phyloP scores from a whole-genome alignment of 2,888 invertebrate genomes.

The Dryobota labecula region DNA sequence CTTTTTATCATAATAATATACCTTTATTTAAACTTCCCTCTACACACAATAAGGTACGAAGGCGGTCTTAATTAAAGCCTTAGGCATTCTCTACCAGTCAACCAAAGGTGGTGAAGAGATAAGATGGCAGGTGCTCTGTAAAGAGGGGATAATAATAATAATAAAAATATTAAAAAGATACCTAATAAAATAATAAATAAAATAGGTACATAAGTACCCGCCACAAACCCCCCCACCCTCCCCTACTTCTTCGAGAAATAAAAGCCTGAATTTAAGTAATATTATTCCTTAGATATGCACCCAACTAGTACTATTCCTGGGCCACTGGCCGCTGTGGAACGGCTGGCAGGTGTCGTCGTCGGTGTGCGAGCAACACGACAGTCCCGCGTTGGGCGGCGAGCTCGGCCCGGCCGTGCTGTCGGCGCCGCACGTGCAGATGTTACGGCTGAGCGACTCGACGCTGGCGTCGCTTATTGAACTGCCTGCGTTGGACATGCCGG shows the following conservation, averaged over 20 bases:
- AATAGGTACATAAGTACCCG: too few relatives aligned
- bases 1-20: too few relatives aligned
- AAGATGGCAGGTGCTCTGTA: too few relatives aligned
- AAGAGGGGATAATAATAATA: too few relatives aligned
- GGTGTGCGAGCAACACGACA: conserved; percentile 98
- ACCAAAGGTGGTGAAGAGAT: too few relatives aligned
- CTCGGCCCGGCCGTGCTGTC: conserved; percentile 95
- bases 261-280: neutral
- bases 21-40: too few relatives aligned
- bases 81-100: too few relatives aligned
- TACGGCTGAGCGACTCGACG: conserved; percentile 95
- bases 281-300: conserved; percentile 91
- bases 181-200: too few relatives aligned
- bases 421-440: conserved; percentile 96
- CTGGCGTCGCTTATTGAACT: conserved; percentile 97
- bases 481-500: conserved; percentile 94
- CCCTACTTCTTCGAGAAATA: neutral
- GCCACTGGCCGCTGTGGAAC: conserved; percentile 98
- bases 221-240: too few relatives aligned
- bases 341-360: conserved; percentile 97
- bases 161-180: too few relatives aligned
- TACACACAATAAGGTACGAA: too few relatives aligned
- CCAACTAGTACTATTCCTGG: conserved; percentile 97
- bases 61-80: too few relatives aligned
- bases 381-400: conserved; percentile 92